Evolutionary conservation across 1,140 invertebrate genomes (phyloP).

Genomic region (Papilio machaon): DNA sequence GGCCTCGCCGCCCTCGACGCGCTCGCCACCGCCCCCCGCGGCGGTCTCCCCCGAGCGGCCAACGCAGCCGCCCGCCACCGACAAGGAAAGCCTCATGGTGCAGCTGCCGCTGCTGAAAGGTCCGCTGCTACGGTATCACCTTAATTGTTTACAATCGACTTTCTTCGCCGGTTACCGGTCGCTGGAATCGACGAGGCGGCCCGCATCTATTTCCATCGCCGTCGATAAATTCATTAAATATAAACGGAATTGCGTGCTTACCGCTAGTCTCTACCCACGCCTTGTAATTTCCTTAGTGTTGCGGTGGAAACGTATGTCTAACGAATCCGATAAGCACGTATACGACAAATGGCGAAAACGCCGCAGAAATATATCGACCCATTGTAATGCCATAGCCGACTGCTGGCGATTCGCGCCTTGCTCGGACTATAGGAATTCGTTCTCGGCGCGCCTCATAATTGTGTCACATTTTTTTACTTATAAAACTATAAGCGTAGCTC

Average conservation of each 20-base stretch:
- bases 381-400: conserved; percentile 50
- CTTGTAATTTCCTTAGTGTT: neutral
- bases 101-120: conserved; percentile 79
- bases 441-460: conserved; percentile 47
- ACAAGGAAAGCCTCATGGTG: conserved; percentile 77
- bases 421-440: conserved; percentile 56
- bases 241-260: neutral
- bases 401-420: conserved; percentile 54
- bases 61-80: conserved; percentile 58
- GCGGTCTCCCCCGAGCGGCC: conserved; percentile 65
- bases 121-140: conserved; percentile 49
- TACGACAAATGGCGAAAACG: conserved; percentile 65
- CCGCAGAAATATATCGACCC: conserved; percentile 79
- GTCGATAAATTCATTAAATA: conserved; percentile 1
- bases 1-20: conserved; percentile 71
- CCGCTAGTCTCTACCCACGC: neutral
- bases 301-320: conserved; percentile 14
- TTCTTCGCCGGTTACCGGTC: neutral
- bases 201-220: conserved; percentile 29
- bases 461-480: neutral
- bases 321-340: conserved; percentile 24
- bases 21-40: conserved; percentile 65
- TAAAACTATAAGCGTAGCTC: neutral
- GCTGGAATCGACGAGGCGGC: neutral
- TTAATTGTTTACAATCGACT: neutral